Conservation (phyloP, 2,797 vertebrate genomes). For the Vultur gryphus region DNA sequence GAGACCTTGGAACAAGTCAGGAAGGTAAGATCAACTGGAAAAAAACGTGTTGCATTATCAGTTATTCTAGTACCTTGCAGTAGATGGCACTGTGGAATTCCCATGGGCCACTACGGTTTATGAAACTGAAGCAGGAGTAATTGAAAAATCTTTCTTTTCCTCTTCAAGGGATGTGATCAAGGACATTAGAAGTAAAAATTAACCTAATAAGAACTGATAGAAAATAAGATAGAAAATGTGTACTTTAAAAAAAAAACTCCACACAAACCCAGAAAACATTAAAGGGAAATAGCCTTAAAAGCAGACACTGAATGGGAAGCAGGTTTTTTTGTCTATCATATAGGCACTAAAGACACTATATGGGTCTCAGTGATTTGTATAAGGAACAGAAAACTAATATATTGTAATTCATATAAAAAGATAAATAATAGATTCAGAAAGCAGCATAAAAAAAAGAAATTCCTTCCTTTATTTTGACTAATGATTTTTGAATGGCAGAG, state of each 20-base stretch:
- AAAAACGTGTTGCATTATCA: background rate
- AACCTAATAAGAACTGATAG: rapidly evolving
- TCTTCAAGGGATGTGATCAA: background rate
- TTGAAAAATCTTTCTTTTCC: background rate
- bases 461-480: background rate
- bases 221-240: background rate
- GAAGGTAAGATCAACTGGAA: background rate
- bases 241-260: background rate
- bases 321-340: background rate
- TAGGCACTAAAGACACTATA: background rate
- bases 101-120: background rate
- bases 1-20: background rate
- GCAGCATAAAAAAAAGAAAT: background rate
- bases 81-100: slow-evolving; percentile 12
- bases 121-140: background rate
- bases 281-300: background rate
- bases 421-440: background rate
- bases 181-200: background rate
- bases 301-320: background rate
- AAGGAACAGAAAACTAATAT: background rate
- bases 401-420: background rate
- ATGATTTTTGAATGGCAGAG: background rate
- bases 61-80: background rate
- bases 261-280: background rate
- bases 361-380: background rate